Evolutionary conservation across 2,797 vertebrate species (phyloP).

Genomic region (Oreochromis mossambicus): DNA sequence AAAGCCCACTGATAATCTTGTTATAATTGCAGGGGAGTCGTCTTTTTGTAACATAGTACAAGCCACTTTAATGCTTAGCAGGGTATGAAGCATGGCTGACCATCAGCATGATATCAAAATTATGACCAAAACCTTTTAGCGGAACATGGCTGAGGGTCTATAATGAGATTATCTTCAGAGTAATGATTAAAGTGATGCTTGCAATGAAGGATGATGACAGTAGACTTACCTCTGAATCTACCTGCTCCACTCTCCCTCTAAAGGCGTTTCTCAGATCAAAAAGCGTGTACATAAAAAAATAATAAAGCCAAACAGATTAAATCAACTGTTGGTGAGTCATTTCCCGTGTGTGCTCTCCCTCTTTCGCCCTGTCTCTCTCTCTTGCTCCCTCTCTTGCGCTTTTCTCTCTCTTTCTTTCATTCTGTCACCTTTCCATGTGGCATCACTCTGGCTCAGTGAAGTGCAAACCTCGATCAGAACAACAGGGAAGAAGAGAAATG

Average conservation of each 20-base stretch:
- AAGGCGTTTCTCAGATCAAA: neutral
- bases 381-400: neutral
- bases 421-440: conserved; percentile 3
- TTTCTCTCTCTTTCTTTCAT: neutral
- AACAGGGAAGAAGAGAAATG: neutral
- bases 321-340: conserved; percentile 17
- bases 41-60: neutral
- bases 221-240: neutral
- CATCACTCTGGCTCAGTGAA: conserved; percentile 11
- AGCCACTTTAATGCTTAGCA: neutral
- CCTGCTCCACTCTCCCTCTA: neutral
- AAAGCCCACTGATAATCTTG: neutral
- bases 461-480: conserved; percentile 26
- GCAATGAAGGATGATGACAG: neutral
- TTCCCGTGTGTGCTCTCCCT: neutral
- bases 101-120: neutral
- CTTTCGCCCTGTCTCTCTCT: neutral
- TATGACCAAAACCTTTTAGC: conserved; percentile 23
- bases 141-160: neutral
- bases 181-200: conserved; percentile 2
- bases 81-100: neutral
- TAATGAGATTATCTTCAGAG: conserved; percentile 6
- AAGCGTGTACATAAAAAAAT: neutral
- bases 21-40: neutral
- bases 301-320: neutral